A percentile compares a stretch with the other conserved stretches of the same genome.
Evolutionary conservation across 2,888 invertebrate species (phyloP).

Genomic region (Melanargia galathea): DNA sequence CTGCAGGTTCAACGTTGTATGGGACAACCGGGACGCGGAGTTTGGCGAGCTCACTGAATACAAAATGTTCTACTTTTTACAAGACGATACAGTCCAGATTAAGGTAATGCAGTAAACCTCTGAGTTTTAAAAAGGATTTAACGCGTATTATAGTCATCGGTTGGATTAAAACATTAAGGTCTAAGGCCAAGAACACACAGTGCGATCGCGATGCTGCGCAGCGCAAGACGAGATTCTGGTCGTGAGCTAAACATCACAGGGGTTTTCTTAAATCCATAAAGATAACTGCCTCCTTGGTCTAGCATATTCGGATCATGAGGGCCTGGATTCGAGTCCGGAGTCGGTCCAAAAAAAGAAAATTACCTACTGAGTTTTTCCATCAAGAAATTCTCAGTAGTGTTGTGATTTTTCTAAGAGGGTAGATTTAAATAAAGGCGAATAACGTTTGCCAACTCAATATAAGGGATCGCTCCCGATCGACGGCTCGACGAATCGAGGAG

Average conservation of each 20-base stretch:
- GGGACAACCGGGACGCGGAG: slow-evolving; percentile 84
- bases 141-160: slow-evolving; percentile 20
- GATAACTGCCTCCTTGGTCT: not conserved
- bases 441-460: too few relatives aligned
- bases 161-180: slow-evolving; percentile 31
- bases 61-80: slow-evolving; percentile 89
- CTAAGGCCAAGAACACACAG: not conserved
- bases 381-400: too few relatives aligned
- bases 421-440: too few relatives aligned
- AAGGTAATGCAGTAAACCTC: slow-evolving; percentile 68
- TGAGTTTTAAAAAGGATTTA: slow-evolving; percentile 23
- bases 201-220: not conserved
- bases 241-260: not conserved
- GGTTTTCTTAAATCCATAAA: not conserved
- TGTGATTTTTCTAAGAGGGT: too few relatives aligned
- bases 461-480: too few relatives aligned
- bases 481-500: too few relatives aligned
- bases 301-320: too few relatives aligned
- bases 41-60: slow-evolving; percentile 84
- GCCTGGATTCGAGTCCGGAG: too few relatives aligned
- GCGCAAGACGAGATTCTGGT: not conserved
- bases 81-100: slow-evolving; percentile 91
- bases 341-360: too few relatives aligned
- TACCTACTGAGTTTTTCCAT: too few relatives aligned
- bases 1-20: slow-evolving; percentile 84